Conservation (phyloP, 1,140 invertebrate species). For the Diorhabda elongata region DNA sequence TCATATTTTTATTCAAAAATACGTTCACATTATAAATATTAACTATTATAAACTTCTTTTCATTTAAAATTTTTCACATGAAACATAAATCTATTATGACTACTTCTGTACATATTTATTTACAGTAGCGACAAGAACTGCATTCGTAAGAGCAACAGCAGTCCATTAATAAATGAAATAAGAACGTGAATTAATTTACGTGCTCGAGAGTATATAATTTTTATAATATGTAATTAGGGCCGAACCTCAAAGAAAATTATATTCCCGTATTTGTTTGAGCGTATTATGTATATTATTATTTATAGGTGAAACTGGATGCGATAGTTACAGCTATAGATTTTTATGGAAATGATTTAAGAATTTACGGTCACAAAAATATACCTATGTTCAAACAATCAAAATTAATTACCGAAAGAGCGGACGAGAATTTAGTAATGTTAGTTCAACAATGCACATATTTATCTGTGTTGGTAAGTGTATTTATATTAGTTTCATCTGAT, state of each 20-base stretch:
- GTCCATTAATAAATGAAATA: too few species aligned
- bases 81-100: too few species aligned
- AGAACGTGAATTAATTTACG: too few species aligned
- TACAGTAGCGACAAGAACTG: too few species aligned
- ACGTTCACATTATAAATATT: neutral
- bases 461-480: constrained; percentile 56
- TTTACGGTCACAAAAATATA: constrained; percentile 61
- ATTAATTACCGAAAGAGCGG: constrained; percentile 62
- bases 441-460: constrained; percentile 59
- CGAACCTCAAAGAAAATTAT: too few species aligned
- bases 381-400: constrained; percentile 58
- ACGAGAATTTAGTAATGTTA: constrained; percentile 59
- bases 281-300: constrained; percentile 5
- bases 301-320: constrained; percentile 49
- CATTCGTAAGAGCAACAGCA: too few species aligned
- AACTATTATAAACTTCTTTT: neutral
- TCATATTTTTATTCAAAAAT: too few species aligned
- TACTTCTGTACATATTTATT: too few species aligned
- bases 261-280: too few species aligned
- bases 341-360: constrained; percentile 54
- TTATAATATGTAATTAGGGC: too few species aligned
- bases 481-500: neutral
- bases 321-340: constrained; percentile 55
- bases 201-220: too few species aligned
- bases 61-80: constrained; percentile 5